These are phyloP conservation scores for Xylocampa areola DNA, from an alignment of 2,888 invertebrate genomes.

Conservation along the genomic window DNA sequence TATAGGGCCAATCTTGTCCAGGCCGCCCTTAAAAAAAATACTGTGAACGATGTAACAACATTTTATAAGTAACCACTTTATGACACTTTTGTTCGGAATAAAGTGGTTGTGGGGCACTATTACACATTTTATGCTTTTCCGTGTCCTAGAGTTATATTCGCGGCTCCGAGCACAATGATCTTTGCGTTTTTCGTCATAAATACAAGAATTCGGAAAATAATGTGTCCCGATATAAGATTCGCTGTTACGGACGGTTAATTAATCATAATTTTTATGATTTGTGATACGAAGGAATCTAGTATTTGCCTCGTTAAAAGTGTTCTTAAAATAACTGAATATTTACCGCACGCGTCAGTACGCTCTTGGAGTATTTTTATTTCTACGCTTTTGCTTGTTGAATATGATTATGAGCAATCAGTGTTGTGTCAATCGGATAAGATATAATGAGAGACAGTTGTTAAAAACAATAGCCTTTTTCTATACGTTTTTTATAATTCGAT, in stretches of 20 bases:
- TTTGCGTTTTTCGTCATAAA: conserved; percentile 11
- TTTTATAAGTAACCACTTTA: too few relatives aligned
- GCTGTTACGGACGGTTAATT: too few relatives aligned
- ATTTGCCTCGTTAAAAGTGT: conserved; percentile 21
- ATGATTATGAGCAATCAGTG: not conserved
- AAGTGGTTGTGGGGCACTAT: too few relatives aligned
- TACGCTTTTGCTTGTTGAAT: not conserved
- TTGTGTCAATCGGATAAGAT: conserved; percentile 4
- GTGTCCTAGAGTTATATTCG: not conserved
- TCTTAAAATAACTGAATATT: conserved; percentile 25
- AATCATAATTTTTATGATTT: conserved; percentile 39
- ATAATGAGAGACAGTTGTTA: not conserved
- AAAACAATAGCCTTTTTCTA: not conserved
- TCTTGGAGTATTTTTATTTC: not conserved
- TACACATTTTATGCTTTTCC: not conserved
- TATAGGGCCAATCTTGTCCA: too few relatives aligned
- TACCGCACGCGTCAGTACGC: not conserved
- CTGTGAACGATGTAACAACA: too few relatives aligned
- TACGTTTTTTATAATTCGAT: not conserved
- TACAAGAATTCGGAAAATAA: not conserved
- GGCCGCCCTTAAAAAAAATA: too few relatives aligned
- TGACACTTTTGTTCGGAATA: too few relatives aligned
- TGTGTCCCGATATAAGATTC: too few relatives aligned
- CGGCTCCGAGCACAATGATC: not conserved
- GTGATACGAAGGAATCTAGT: conserved; percentile 13